Evolutionary conservation across 2,113 vertebrate genomes (phyloP).

Genomic region (Microtus oregoni): DNA sequence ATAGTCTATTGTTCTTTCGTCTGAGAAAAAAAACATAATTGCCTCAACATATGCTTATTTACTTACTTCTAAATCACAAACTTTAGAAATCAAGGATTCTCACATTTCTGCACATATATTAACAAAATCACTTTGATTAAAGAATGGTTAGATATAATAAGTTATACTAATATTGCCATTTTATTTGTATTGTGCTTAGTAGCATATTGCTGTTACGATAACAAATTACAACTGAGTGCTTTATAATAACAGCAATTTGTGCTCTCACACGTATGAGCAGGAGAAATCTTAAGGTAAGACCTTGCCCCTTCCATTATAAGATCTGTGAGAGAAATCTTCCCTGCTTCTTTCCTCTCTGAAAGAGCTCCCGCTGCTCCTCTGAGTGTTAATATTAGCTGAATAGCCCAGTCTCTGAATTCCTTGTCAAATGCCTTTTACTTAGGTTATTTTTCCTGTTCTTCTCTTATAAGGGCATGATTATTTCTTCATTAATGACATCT

Average conservation of each 20-base stretch:
- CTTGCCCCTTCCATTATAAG: neutral
- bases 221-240: neutral
- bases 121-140: neutral
- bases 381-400: neutral
- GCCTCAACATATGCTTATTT: neutral
- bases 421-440: neutral
- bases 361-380: neutral
- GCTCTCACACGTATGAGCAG: neutral
- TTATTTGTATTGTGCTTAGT: neutral
- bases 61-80: neutral
- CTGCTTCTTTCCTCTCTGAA: neutral
- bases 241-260: neutral
- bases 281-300: neutral
- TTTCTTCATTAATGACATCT: neutral
- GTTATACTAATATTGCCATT: neutral
- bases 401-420: neutral
- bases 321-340: neutral
- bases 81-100: neutral
- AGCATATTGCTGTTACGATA: neutral
- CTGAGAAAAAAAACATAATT: neutral
- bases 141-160: neutral
- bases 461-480: neutral
- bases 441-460: neutral
- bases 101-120: neutral
- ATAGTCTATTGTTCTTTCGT: neutral